phyloP scores from a whole-genome alignment of 2,888 invertebrate species.

The Phrixothrix hirtus region DNA sequence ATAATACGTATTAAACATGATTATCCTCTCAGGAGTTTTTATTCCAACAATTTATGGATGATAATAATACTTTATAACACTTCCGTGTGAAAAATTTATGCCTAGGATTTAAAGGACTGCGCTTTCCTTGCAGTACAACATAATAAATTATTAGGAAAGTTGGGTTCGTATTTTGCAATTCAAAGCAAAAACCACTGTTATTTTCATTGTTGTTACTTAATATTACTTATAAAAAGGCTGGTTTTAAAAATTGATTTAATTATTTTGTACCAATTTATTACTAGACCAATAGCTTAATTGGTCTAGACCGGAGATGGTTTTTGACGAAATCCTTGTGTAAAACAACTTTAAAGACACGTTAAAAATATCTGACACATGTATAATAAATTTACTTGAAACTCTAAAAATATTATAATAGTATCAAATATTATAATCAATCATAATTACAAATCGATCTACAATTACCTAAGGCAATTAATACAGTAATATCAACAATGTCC shows the following conservation, averaged over 20 bases:
- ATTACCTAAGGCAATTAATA: too few species aligned
- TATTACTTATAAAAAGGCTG: too few species aligned
- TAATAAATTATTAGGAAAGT: slow-evolving; percentile 20
- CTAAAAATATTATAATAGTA: too few species aligned
- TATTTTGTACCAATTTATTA: too few species aligned
- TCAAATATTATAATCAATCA: too few species aligned
- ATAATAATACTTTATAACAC: slow-evolving; percentile 28
- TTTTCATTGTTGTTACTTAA: slow-evolving; percentile 13
- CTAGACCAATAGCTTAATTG: too few species aligned
- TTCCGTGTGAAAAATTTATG: slow-evolving; percentile 27
- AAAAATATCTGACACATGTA: background rate
- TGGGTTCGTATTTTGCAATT: slow-evolving; percentile 3
- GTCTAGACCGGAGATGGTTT: too few species aligned
- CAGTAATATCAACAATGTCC: too few species aligned
- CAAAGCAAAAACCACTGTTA: slow-evolving; percentile 3
- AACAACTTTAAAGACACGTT: background rate
- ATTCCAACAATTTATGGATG: slow-evolving; percentile 28
- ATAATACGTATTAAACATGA: slow-evolving; percentile 31
- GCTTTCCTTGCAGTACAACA: slow-evolving; percentile 16
- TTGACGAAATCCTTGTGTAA: too few species aligned
- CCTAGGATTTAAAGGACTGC: slow-evolving; percentile 18
- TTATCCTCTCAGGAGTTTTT: slow-evolving; percentile 30
- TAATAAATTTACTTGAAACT: too few species aligned
- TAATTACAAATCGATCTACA: too few species aligned
- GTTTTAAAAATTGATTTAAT: background rate